Evolutionary conservation across 2,888 invertebrate genomes (phyloP), one percentile per base, ranked within the genome.

Genomic region (Pocota personata): DNA sequence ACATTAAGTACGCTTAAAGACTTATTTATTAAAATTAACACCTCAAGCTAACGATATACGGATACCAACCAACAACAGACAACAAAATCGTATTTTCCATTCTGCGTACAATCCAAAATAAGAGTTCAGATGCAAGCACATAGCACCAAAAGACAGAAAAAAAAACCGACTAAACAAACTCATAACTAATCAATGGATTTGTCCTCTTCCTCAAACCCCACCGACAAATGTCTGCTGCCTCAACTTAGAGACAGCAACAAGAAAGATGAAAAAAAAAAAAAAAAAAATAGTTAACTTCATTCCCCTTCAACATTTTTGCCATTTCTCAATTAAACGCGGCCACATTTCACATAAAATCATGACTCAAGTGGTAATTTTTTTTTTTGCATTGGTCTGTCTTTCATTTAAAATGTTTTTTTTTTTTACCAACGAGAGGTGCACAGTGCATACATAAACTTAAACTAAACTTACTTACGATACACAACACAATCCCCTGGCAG

Each of bases 281-380:
- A 21, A 40, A 46, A 8, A 46, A 55, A 64, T 71, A 62, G 64
- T 66, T 66, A 60, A 71, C 76, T 80, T 76, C 64, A 67, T 19
- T 77, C 86, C 58, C 82, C 86, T 86, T 77, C 72, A 77, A 86
- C 76, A 86, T 86, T 86, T 86, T 86, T 86, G 86, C 82, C 82
- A 86, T 86, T 82, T 86, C 86, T 86, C 86, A 86, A 86, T 82
- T 86, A 82, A 86, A 86, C 76, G 72, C 82, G 67, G 72, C 82
- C 67, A 82, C 86, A 86, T 82, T 86, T 86, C 82, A 82, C 72
- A 77, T 67, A 86, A 86, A 82, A 82, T 82, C 86, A 77, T 86
- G 86, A 86, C 76, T 82, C 82, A 86, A 86, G 76, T 82, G 72
- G 76, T 73, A 86, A 77, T 77, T 66, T 37, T 48, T 62, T 75